phyloP scores from a whole-genome alignment of 2,113 vertebrate genomes.

The Cepphus grylle region DNA sequence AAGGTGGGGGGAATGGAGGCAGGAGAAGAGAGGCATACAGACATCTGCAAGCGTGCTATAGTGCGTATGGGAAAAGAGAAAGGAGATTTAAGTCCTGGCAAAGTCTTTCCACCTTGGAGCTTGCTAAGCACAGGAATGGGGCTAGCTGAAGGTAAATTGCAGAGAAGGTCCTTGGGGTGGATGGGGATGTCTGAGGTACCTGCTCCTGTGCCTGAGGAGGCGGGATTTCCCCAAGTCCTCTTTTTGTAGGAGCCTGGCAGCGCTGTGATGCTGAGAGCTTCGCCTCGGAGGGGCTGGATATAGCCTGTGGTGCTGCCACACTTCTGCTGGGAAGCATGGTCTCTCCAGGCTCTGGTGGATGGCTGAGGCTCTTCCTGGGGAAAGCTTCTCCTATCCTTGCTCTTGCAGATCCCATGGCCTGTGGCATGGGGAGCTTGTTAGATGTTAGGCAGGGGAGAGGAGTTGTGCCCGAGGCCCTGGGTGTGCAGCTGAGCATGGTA shows the following conservation, averaged over 20 bases:
- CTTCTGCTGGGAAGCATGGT: neutral
- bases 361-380: neutral
- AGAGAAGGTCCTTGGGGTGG: neutral
- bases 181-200: neutral
- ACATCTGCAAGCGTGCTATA: neutral
- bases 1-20: neutral
- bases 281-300: neutral
- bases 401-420: neutral
- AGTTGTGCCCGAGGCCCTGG: neutral
- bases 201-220: neutral
- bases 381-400: neutral
- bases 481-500: neutral
- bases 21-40: neutral
- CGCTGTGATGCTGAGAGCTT: neutral
- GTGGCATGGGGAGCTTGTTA: neutral
- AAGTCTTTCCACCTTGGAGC: neutral
- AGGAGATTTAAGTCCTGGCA: neutral
- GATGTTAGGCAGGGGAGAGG: neutral
- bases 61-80: neutral
- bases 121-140: neutral
- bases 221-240: neutral
- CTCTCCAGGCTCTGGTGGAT: accelerated
- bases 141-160: neutral
- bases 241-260: neutral
- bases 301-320: neutral